Evolutionary conservation across 2,888 invertebrate species (phyloP).

Genomic region (Lepidocyrtinus sp.): DNA sequence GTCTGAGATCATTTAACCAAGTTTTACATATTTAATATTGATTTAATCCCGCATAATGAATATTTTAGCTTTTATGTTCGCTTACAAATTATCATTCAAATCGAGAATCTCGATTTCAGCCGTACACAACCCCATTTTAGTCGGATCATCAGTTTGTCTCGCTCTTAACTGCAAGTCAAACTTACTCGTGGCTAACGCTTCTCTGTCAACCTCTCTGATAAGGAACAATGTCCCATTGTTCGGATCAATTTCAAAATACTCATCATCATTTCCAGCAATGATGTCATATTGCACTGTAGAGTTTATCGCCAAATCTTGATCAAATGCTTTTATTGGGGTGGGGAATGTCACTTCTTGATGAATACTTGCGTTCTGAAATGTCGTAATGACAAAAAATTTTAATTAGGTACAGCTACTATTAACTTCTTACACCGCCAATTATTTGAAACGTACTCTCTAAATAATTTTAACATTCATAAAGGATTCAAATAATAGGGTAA

Average conservation of each 20-base stretch:
- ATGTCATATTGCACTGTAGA: conserved; percentile 84
- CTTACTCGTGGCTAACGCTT: conserved; percentile 73
- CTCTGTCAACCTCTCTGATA: conserved; percentile 86
- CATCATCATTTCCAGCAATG: conserved; percentile 84
- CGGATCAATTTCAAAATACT: conserved; percentile 82
- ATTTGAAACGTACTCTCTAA: not conserved
- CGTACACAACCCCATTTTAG: conserved; percentile 82
- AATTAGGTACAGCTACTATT: not conserved
- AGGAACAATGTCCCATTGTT: conserved; percentile 84
- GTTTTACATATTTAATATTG: not conserved
- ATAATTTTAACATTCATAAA: not conserved
- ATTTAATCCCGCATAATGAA: not conserved
- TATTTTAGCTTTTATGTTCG: too few species aligned
- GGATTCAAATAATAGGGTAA: not conserved
- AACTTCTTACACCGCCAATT: not conserved
- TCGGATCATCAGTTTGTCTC: conserved; percentile 78
- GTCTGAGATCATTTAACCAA: conserved; percentile 57
- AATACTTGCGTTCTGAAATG: conserved; percentile 80
- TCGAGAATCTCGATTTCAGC: conserved; percentile 84
- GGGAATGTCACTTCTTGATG: conserved; percentile 81
- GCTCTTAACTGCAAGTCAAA: conserved; percentile 81
- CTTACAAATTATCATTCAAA: conserved; percentile 82
- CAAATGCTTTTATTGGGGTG: conserved; percentile 83
- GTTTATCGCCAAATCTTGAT: conserved; percentile 84
- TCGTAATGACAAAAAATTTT: not conserved